phyloP scores from a whole-genome alignment of 2,888 invertebrate species.

The Xestia ashworthii region DNA sequence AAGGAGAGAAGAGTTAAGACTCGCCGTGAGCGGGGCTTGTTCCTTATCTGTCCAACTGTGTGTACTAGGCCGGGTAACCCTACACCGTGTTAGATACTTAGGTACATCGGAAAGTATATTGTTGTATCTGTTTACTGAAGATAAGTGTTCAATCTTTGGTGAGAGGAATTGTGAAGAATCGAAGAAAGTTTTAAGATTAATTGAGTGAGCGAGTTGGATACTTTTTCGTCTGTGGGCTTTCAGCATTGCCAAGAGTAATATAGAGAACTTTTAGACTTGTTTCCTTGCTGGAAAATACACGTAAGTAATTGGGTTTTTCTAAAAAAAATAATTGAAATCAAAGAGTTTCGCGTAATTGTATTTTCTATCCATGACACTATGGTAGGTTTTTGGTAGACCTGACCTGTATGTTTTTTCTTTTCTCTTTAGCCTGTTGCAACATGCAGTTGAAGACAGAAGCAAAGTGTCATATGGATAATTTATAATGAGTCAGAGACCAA shows the following conservation, averaged over 20 bases:
- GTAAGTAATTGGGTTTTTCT: too few species aligned
- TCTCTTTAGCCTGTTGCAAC: too few species aligned
- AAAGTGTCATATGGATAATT: not conserved
- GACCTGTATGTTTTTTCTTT: not conserved
- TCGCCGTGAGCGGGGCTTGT: constrained; percentile 80
- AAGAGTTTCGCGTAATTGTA: not conserved
- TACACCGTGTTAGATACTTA: constrained; percentile 76
- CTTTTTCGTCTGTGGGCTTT: not conserved
- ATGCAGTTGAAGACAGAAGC: not conserved
- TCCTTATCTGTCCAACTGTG: constrained; percentile 83
- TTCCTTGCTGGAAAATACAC: not conserved
- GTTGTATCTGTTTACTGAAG: constrained; percentile 63
- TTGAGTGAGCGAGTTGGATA: not conserved
- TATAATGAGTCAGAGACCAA: constrained; percentile 15
- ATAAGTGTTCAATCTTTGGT: constrained; percentile 45
- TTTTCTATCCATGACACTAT: not conserved
- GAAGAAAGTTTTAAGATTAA: constrained; percentile 1
- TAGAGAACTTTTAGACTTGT: not conserved
- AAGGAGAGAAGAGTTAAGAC: constrained; percentile 83
- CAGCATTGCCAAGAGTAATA: not conserved
- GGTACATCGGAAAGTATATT: constrained; percentile 70
- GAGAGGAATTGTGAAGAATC: constrained; percentile 25
- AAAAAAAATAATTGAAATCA: not conserved
- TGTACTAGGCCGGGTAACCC: constrained; percentile 81
- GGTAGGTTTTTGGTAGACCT: not conserved